Conservation (phyloP, 2,113 vertebrate genomes). For the Odocoileus hemionus region DNA sequence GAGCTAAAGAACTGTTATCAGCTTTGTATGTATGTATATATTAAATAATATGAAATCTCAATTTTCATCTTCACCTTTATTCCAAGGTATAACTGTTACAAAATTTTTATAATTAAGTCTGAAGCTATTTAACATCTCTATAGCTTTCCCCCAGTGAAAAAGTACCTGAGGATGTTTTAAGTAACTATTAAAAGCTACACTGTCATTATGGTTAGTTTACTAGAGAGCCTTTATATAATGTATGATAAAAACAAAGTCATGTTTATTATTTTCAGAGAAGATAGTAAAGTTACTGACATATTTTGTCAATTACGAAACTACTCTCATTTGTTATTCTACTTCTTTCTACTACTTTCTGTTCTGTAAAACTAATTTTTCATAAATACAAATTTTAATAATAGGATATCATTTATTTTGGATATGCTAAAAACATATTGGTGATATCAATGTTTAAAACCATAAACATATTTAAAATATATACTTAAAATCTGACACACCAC, state of each 20-base stretch:
- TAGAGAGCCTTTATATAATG: neutral
- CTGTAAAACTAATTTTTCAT: neutral
- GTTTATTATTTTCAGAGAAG: neutral
- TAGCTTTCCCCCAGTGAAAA: neutral
- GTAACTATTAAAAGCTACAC: neutral
- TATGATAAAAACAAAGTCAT: neutral
- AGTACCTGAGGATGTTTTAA: neutral
- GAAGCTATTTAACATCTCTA: neutral
- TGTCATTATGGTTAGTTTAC: neutral
- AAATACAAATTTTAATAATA: neutral
- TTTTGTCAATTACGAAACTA: neutral
- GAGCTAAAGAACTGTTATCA: neutral
- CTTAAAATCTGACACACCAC: neutral
- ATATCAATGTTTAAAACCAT: neutral
- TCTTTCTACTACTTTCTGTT: neutral
- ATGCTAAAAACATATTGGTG: neutral
- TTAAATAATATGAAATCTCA: neutral
- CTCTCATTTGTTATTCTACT: no score
- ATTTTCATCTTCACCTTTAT: neutral
- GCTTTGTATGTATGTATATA: neutral
- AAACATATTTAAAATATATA: neutral
- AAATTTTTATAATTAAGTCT: neutral
- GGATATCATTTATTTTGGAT: neutral
- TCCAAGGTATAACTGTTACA: neutral
- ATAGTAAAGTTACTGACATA: neutral